Evolutionary conservation across 1,140 invertebrate species (phyloP).

Genomic region (Sitophilus oryzae): DNA sequence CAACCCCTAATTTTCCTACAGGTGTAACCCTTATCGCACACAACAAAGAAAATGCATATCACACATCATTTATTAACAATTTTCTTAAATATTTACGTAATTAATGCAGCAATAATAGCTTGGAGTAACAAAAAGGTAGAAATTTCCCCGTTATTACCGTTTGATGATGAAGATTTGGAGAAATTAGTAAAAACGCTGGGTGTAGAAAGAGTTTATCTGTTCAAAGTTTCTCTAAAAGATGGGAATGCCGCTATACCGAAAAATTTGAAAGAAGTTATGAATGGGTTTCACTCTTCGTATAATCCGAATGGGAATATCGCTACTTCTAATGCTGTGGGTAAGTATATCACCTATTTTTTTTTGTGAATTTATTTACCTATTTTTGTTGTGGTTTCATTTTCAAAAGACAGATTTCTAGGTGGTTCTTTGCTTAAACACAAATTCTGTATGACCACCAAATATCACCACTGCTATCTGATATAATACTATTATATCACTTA

Average conservation of each 20-base stretch:
- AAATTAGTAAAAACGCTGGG: slow-evolving; percentile 27
- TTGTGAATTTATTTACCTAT: neutral
- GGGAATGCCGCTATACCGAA: slow-evolving; percentile 14
- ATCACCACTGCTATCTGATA: too few relatives aligned
- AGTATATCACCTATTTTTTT: slow-evolving; percentile 8
- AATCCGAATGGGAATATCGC: slow-evolving; percentile 33
- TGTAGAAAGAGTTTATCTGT: slow-evolving; percentile 26
- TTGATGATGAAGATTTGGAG: slow-evolving; percentile 31
- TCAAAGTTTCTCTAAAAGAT: slow-evolving; percentile 21
- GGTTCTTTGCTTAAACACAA: too few relatives aligned
- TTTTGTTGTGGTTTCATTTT: too few relatives aligned
- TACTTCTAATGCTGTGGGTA: slow-evolving; percentile 30
- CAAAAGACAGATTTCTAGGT: too few relatives aligned
- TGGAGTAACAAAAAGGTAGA: slow-evolving; percentile 36
- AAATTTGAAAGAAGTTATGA: slow-evolving; percentile 25
- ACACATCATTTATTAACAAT: slow-evolving; percentile 9
- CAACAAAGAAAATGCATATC: slow-evolving; percentile 16
- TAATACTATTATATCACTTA: too few relatives aligned
- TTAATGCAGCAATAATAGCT: slow-evolving; percentile 27
- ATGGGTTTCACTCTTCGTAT: slow-evolving; percentile 27
- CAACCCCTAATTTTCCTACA: neutral
- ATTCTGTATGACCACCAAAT: too few relatives aligned
- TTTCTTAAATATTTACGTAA: slow-evolving; percentile 20
- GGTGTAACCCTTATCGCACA: too few relatives aligned
- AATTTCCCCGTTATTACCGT: slow-evolving; percentile 32